Base-by-base conservation (phyloP, 2,797 vertebrate species). In the Trichosurus vulpecula region DNA sequence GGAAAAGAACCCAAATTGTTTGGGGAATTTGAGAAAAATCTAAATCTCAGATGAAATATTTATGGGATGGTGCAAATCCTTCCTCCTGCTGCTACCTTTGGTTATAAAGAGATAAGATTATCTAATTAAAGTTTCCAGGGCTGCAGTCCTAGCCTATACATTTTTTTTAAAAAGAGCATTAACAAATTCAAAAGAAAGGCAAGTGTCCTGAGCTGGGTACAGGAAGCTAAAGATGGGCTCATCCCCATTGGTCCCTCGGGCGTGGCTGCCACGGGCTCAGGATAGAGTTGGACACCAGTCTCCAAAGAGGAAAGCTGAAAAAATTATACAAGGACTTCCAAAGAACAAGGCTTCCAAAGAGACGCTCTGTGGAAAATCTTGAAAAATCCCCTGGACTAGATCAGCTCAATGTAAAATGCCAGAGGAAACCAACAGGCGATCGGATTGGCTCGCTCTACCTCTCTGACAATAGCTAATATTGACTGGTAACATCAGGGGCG, bases 1-100 rank as follows among this genome's bases (percentile, higher is more conserved):
- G 94, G 92, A 90, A 97, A 97, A 94, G 96, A 97, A 96, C 94
- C 47, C 95, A 55, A 66, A 91, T 90, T 87, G 97, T 95, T 94
- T 91, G 96, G 57, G 52, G 22, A 87, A 90, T 92, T 56, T 56
- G 54, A 31, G 56, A 54, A 93, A 93, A 47, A 92, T 57, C 9
- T 91, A 41, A 41, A 22, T 61, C 58, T 61, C 58, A 35, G 31
- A 61, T 35, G 9, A 61, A 61, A 61, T 61, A 61, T 61, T 31
- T 35, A 57, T n/a, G 41, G 91, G 0, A 22, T 87, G 25, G 74
- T 87, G 4, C 22, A 93, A 11, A 16, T 58, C 31, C 30, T 30
- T 92, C 91, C 54, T 92, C 58, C 51, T 13, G 90, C 53, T 13
- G 90, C 35, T 58, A 92, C 6, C 25, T 52, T 96, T 94, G 81